Evolutionary conservation across 2,888 invertebrate species (phyloP).

Genomic region (Aproaerema taeniolella): DNA sequence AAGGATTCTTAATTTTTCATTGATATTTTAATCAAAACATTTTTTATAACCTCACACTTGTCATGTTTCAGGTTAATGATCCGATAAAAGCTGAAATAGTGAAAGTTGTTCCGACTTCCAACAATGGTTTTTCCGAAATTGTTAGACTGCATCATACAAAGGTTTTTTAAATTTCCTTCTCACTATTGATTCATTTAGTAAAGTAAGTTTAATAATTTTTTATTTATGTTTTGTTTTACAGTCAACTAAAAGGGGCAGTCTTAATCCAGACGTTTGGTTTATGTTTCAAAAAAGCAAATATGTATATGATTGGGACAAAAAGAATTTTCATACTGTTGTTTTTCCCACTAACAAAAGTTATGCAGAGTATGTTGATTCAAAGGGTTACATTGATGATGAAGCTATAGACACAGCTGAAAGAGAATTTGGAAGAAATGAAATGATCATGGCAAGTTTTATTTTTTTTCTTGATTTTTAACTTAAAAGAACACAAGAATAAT

Average conservation of each 20-base stretch:
- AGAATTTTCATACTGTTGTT: constrained; percentile 86
- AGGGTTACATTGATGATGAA: constrained; percentile 91
- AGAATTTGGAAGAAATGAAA: constrained; percentile 92
- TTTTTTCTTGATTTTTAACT: not conserved
- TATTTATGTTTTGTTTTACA: constrained; percentile 20
- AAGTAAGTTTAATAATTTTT: not conserved
- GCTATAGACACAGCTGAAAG: constrained; percentile 86
- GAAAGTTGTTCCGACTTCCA: constrained; percentile 96
- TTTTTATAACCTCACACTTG: constrained; percentile 5
- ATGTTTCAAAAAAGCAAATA: constrained; percentile 99
- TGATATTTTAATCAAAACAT: not conserved
- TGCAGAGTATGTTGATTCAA: constrained; percentile 87
- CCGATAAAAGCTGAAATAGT: constrained; percentile 88
- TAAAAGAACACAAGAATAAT: not conserved
- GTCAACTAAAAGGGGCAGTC: constrained; percentile 64
- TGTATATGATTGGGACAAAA: constrained; percentile 89
- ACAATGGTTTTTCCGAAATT: constrained; percentile 98
- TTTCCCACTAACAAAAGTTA: constrained; percentile 88
- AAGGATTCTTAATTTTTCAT: no score
- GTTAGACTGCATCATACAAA: constrained; percentile 84
- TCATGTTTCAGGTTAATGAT: constrained; percentile 80
- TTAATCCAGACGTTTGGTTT: constrained; percentile 85
- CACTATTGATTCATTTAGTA: not conserved
- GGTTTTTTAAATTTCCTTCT: constrained; percentile 16
- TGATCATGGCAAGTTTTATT: constrained; percentile 86